These are phyloP conservation scores for Rattus rattus DNA, from an alignment of 2,113 vertebrate species.

Conservation along the genomic window DNA sequence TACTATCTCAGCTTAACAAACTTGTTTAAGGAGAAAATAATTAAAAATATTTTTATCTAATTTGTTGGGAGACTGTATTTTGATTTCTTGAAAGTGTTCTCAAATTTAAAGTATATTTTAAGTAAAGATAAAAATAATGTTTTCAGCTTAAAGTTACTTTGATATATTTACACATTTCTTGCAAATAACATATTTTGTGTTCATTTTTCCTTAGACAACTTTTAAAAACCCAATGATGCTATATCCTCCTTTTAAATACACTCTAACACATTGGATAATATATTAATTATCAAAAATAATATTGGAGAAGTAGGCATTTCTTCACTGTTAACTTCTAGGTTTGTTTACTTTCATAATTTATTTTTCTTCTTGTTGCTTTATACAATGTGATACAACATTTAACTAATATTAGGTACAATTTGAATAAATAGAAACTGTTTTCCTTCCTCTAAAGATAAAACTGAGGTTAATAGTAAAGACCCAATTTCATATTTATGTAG, in stretches of 20 bases:
- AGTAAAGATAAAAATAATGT: conserved; percentile 14
- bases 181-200: background rate
- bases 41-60: background rate
- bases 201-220: conserved; percentile 56
- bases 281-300: conserved; percentile 69
- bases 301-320: conserved; percentile 21
- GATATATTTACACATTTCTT: conserved; percentile 10
- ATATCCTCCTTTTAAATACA: background rate
- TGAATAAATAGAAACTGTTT: conserved; percentile 60
- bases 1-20: background rate
- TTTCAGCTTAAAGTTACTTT: conserved; percentile 52
- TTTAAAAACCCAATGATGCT: conserved; percentile 44
- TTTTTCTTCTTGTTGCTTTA: conserved; percentile 67
- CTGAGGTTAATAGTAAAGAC: conserved; percentile 72
- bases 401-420: conserved; percentile 67
- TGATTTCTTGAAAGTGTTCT: conserved; percentile 39
- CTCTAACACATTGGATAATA: conserved; percentile 48
- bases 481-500: conserved; percentile 73
- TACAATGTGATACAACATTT: conserved; percentile 64
- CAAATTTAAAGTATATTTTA: conserved; percentile 39
- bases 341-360: conserved; percentile 67
- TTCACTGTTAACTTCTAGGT: conserved; percentile 64
- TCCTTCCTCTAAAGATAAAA: conserved; percentile 67
- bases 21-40: conserved; percentile 45
- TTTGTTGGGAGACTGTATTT: background rate